Evolutionary conservation across 2,888 invertebrate genomes (phyloP).

Genomic region (Diabrotica balteata): DNA sequence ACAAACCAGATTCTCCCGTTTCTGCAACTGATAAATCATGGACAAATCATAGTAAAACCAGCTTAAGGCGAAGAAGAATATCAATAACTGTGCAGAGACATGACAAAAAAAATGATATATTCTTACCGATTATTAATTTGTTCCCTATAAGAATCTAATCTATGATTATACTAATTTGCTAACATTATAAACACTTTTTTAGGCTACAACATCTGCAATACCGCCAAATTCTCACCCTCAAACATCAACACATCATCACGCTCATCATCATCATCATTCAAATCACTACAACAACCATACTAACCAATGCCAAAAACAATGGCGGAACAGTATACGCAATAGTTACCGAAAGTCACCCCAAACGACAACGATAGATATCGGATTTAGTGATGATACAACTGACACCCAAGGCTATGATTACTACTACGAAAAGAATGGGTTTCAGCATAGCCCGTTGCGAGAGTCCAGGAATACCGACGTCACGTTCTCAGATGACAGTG

Average conservation of each 20-base stretch:
- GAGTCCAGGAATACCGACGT: constrained; percentile 46
- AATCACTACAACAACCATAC: constrained; percentile 1
- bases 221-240: constrained; percentile 12
- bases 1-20: too few species aligned
- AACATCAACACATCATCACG: constrained; percentile 14
- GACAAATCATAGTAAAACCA: too few species aligned
- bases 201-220: constrained; percentile 19
- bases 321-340: constrained; percentile 30
- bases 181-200: not conserved
- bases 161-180: too few species aligned
- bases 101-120: too few species aligned
- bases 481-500: constrained; percentile 54
- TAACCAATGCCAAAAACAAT: constrained; percentile 24
- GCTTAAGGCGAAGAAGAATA: too few species aligned
- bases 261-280: constrained; percentile 21
- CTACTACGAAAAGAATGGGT: constrained; percentile 51
- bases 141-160: too few species aligned
- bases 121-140: too few species aligned
- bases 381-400: constrained; percentile 54
- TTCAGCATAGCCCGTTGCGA: constrained; percentile 46
- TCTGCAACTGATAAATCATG: too few species aligned
- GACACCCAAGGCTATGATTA: constrained; percentile 52
- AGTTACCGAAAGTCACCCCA: constrained; percentile 33
- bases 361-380: constrained; percentile 46
- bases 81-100: too few species aligned